Evolutionary conservation across 2,888 invertebrate species (phyloP).

Genomic region (Diaperis boleti): DNA sequence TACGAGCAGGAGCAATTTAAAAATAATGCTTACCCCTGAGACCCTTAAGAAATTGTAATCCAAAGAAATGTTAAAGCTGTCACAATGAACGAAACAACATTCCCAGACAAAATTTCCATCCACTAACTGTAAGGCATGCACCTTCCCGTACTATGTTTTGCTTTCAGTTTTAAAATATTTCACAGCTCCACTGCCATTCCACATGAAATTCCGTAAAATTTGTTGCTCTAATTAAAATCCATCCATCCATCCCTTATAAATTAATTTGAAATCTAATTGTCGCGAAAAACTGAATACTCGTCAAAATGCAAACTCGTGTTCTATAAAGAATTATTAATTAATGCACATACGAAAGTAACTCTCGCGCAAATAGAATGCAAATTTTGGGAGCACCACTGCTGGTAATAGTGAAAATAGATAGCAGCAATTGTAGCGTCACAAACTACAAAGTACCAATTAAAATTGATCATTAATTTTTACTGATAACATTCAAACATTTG

Average conservation of each 20-base stretch:
- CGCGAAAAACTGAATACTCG: background rate
- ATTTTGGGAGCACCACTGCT: conserved; percentile 39
- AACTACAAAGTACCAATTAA: conserved; percentile 46
- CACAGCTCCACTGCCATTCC: too few species aligned
- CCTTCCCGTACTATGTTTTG: too few species aligned
- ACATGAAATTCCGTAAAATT: too few species aligned
- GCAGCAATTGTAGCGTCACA: conserved; percentile 45
- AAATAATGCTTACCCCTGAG: too few species aligned
- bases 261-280: background rate
- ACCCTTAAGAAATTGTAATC: too few species aligned
- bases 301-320: background rate
- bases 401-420: conserved; percentile 45
- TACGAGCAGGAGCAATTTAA: too few species aligned
- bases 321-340: conserved; percentile 24
- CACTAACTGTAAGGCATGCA: too few species aligned
- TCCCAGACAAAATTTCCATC: too few species aligned
- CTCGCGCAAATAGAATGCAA: conserved; percentile 43
- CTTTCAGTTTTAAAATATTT: too few species aligned
- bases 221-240: background rate
- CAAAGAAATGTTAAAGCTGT: too few species aligned
- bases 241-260: background rate
- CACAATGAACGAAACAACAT: too few species aligned
- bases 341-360: conserved; percentile 47
- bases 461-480: conserved; percentile 48
- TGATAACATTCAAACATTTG: conserved; percentile 45